A percentile compares a stretch with the other conserved stretches of the same genome.
phyloP scores from a whole-genome alignment of 2,113 vertebrate genomes.

The Phaethon lepturus region DNA sequence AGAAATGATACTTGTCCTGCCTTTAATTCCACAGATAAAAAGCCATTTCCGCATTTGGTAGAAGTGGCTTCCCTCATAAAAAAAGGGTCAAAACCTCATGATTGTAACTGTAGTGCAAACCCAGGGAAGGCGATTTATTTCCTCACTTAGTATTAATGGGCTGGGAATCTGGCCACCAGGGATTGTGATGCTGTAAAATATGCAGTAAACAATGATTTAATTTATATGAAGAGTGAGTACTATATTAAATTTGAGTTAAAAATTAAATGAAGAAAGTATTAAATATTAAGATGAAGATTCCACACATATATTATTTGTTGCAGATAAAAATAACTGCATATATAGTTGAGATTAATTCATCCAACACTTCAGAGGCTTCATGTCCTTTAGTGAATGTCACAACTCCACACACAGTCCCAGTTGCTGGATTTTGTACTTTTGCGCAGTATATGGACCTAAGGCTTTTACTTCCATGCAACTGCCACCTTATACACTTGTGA shows the following conservation, averaged over 20 bases:
- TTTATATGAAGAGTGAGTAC: constrained; percentile 41
- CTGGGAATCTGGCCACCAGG: neutral
- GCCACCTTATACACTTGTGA: neutral
- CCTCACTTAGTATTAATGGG: neutral
- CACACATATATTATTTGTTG: neutral
- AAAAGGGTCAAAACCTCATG: neutral
- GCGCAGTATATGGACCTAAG: neutral
- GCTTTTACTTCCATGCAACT: neutral
- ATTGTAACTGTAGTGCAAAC: neutral
- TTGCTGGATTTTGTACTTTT: neutral
- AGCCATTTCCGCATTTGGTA: neutral
- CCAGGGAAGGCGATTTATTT: neutral
- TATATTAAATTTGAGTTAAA: constrained; percentile 44
- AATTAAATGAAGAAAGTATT: constrained; percentile 50
- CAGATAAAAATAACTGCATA: constrained; percentile 34
- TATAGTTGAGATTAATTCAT: neutral
- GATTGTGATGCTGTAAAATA: neutral
- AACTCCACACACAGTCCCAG: neutral
- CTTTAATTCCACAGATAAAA: neutral
- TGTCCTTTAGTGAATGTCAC: neutral
- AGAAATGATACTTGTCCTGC: neutral
- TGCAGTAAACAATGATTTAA: constrained; percentile 57
- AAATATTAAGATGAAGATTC: constrained; percentile 51
- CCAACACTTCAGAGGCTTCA: neutral
- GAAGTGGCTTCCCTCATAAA: neutral